phyloP scores from a whole-genome alignment of 2,797 vertebrate genomes.

The Syndactyla subalaris region DNA sequence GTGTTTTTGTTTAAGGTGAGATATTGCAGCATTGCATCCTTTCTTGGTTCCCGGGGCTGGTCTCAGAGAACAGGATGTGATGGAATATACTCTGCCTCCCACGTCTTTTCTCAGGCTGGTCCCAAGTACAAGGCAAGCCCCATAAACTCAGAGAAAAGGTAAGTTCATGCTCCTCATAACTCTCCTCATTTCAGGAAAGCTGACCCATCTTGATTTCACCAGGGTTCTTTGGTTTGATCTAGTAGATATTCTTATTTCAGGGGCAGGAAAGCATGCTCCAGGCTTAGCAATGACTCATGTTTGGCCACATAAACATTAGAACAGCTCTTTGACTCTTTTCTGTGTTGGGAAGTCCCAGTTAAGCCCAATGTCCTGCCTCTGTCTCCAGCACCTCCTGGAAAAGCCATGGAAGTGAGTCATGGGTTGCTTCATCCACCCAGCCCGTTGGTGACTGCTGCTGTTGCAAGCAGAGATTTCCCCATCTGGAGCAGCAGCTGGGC shows the following conservation, averaged over 20 bases:
- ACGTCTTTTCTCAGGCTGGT: conserved; percentile 72
- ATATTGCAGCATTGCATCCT: conserved; percentile 74
- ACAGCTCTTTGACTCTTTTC: background rate
- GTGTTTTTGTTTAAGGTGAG: conserved; percentile 50
- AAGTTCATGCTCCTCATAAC: background rate
- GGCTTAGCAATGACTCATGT: background rate
- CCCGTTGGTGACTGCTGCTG: background rate
- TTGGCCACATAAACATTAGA: background rate
- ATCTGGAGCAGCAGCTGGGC: background rate
- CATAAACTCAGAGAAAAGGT: background rate
- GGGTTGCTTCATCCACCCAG: background rate
- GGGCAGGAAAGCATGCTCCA: background rate
- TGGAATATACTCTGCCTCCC: conserved; percentile 58
- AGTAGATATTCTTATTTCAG: background rate
- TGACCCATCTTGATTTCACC: background rate
- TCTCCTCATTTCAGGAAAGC: background rate
- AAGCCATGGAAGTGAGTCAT: background rate
- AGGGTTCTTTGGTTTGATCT: background rate
- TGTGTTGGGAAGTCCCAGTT: background rate
- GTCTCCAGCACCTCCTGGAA: background rate
- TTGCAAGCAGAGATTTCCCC: background rate
- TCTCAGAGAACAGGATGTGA: conserved; percentile 71
- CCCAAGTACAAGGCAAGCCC: background rate
- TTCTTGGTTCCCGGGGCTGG: conserved; percentile 70
- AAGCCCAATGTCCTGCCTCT: background rate